A percentile compares a stretch with the other conserved stretches of the same genome.
These are phyloP conservation scores for Podarcis muralis DNA, from an alignment of 2,113 vertebrate species.

Conservation along the genomic window DNA sequence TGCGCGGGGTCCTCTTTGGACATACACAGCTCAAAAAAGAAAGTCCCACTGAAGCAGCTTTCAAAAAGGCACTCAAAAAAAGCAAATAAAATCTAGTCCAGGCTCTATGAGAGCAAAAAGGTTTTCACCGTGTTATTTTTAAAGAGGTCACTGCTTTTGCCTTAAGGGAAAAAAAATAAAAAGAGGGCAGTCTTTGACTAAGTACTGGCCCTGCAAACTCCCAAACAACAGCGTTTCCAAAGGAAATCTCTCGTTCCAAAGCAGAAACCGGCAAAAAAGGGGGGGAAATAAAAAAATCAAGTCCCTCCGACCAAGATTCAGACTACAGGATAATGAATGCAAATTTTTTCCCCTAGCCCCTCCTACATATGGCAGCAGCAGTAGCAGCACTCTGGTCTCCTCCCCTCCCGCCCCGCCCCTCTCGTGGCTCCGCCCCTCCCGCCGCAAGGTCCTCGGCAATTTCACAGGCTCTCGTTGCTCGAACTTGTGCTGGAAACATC, in stretches of 20 bases:
- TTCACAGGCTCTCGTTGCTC: conserved; percentile 97
- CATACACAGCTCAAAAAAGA: conserved; percentile 77
- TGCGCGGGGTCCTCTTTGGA: conserved; percentile 77
- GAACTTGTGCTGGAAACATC: conserved; percentile 94
- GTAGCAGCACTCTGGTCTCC: conserved; percentile 72
- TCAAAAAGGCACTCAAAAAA: conserved; percentile 98
- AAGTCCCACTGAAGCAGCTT: conserved; percentile 92
- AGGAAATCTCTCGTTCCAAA: conserved; percentile 76
- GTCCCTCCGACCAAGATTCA: conserved; percentile 81
- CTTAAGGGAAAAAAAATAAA: conserved; percentile 68
- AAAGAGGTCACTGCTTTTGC: conserved; percentile 84
- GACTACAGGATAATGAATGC: conserved; percentile 76
- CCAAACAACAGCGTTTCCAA: conserved; percentile 82
- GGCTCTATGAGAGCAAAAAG: conserved; percentile 91
- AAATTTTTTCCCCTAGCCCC: conserved; percentile 62
- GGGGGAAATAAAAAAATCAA: conserved; percentile 69
- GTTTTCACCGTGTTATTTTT: conserved; percentile 79
- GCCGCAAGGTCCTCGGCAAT: conserved; percentile 64
- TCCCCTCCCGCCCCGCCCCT: conserved; percentile 27
- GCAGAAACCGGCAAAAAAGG: conserved; percentile 80
- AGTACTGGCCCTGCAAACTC: conserved; percentile 85
- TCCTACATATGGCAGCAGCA: conserved; percentile 64
- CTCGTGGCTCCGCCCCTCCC: conserved; percentile 69
- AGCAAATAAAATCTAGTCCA: conserved; percentile 89
- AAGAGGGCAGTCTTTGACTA: conserved; percentile 81